Percentiles rank a stretch among this genome's conserved stretches.
These are phyloP conservation scores for Cololabis saira DNA, from an alignment of 2,113 vertebrate genomes.

Conservation along the genomic window DNA sequence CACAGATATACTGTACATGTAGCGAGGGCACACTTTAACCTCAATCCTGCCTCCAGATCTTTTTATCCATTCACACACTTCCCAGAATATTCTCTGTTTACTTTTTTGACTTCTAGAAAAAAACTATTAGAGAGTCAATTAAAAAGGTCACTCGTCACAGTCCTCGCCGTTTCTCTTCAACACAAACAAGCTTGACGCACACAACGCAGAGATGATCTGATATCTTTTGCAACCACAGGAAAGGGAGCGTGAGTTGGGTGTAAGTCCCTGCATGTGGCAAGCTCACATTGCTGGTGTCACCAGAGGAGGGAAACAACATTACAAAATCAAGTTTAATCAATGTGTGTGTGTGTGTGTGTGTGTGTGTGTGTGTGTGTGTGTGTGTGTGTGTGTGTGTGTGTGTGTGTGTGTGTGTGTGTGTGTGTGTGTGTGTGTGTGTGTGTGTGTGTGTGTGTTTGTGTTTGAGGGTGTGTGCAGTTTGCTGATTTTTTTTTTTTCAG, in stretches of 20 bases:
- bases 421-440: too few relatives aligned
- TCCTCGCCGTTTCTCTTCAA: background rate
- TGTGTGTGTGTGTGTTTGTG: too few relatives aligned
- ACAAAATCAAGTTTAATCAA: conserved; percentile 56
- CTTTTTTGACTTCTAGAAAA: conserved; percentile 10
- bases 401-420: too few relatives aligned
- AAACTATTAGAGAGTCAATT: background rate
- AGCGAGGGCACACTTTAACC: conserved; percentile 21
- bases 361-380: too few relatives aligned
- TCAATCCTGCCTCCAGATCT: conserved; percentile 11
- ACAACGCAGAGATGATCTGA: conserved; percentile 17
- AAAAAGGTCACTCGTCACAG: background rate
- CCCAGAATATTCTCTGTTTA: conserved; percentile 14
- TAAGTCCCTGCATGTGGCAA: conserved; percentile 46
- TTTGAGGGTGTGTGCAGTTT: background rate
- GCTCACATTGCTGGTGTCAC: conserved; percentile 38
- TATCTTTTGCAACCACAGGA: conserved; percentile 53
- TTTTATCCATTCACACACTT: conserved; percentile 25
- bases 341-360: background rate
- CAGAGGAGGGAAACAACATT: conserved; percentile 34
- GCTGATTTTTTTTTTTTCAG: too few relatives aligned
- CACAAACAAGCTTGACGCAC: conserved; percentile 12
- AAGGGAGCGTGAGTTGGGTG: conserved; percentile 18
- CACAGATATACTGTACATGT: conserved; percentile 3
- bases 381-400: too few relatives aligned